phyloP scores from a whole-genome alignment of 1,140 invertebrate genomes.

The honey bee (Apis mellifera) region Amel_HAv3.1 CM009942.2:3653501-3654000 shows the following conservation, averaged over 20 bases:
- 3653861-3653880: background rate
- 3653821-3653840: background rate
- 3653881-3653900: conserved; percentile 37
- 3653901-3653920: conserved; percentile 16
- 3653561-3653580: too few species aligned
- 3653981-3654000: background rate
- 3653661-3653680: background rate
- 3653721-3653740: too few species aligned
- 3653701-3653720: too few species aligned
- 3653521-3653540: too few species aligned
- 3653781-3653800: conserved; percentile 27
- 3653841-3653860: conserved; percentile 7
- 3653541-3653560: too few species aligned
- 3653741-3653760: conserved; percentile 1
- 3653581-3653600: too few species aligned
- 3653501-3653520: too few species aligned
- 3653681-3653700: background rate
- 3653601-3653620: too few species aligned
- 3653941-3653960: conserved; percentile 6
- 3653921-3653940: background rate
- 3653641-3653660: background rate
- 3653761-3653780: conserved; percentile 26
- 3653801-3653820: background rate
- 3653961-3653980: conserved; percentile 41
- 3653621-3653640: background rate